phyloP scores from a whole-genome alignment of 2,113 vertebrate species.

The Myodes glareolus region DNA sequence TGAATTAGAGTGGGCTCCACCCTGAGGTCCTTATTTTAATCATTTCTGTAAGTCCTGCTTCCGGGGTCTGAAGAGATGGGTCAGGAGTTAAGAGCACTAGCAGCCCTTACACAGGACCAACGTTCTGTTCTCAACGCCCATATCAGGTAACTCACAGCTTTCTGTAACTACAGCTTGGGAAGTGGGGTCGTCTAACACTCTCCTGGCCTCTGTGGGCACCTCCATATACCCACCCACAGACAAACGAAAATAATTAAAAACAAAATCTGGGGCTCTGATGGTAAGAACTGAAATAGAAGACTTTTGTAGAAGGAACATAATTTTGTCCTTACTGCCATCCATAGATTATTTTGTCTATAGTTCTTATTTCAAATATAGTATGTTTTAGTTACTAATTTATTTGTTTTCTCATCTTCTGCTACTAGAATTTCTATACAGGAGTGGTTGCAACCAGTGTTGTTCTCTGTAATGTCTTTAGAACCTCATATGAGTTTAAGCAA shows the following conservation, averaged over 20 bases:
- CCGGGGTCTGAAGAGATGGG: too few relatives aligned
- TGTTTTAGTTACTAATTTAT: slow-evolving; percentile 32
- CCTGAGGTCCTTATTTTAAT: not conserved
- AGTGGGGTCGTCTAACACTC: not conserved
- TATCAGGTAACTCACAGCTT: not conserved
- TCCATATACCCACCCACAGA: not conserved
- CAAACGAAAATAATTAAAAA: not conserved
- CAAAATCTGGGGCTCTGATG: not conserved
- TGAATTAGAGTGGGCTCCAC: not conserved
- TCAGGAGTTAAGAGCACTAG: not conserved
- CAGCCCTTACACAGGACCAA: not conserved
- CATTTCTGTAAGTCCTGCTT: not conserved
- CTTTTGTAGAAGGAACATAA: not conserved
- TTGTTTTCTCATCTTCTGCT: slow-evolving; percentile 2
- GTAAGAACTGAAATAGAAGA: not conserved
- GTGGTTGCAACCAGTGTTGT: not conserved
- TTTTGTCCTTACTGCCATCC: not conserved
- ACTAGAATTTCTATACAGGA: not conserved
- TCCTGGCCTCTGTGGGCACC: not conserved
- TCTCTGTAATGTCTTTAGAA: slow-evolving; percentile 15
- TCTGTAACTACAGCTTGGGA: not conserved
- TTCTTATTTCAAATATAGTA: not conserved
- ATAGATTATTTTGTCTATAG: slow-evolving; percentile 20
- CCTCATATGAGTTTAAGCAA: not conserved
- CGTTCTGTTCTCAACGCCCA: not conserved